These are phyloP conservation scores for Talpa occidentalis DNA, from an alignment of 2,113 vertebrate genomes.

Conservation along the genomic window DNA sequence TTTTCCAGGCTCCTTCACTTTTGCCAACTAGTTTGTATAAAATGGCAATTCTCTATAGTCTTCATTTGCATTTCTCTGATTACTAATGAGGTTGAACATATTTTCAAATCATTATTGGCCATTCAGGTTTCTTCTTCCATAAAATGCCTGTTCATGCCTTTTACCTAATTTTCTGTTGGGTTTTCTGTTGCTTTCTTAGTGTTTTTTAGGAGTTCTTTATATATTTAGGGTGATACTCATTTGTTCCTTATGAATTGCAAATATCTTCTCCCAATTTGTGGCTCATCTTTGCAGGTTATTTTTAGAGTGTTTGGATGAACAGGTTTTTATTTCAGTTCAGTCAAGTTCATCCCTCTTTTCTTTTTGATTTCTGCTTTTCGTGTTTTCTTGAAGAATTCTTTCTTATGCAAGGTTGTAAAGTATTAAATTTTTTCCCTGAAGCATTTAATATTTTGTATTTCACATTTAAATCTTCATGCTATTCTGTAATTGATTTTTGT, in stretches of 20 bases:
- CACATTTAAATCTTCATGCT: slow-evolving; percentile 35
- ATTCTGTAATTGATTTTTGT: slow-evolving; percentile 18
- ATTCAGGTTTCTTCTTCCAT: slow-evolving; percentile 67
- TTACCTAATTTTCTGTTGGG: slow-evolving; percentile 71
- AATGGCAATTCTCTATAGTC: slow-evolving; percentile 67
- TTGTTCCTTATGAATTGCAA: slow-evolving; percentile 77
- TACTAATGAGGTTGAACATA: slow-evolving; percentile 71
- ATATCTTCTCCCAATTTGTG: slow-evolving; percentile 64
- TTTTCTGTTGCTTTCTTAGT: slow-evolving; percentile 77
- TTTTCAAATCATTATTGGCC: slow-evolving; percentile 74
- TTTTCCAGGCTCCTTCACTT: slow-evolving; percentile 49
- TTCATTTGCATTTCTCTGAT: slow-evolving; percentile 75
- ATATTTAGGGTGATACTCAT: slow-evolving; percentile 75
- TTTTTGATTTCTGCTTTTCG: slow-evolving; percentile 55
- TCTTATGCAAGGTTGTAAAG: neutral
- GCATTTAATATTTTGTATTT: slow-evolving; percentile 47
- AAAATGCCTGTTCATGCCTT: slow-evolving; percentile 73
- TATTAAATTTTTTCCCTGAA: neutral
- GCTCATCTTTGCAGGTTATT: slow-evolving; percentile 66
- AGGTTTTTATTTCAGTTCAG: slow-evolving; percentile 64
- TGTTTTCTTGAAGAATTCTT: slow-evolving; percentile 52
- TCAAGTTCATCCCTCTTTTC: slow-evolving; percentile 53
- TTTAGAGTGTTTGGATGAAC: slow-evolving; percentile 67
- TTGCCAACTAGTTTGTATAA: slow-evolving; percentile 51
- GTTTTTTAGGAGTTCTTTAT: slow-evolving; percentile 78